These are phyloP conservation scores for Agriotes lineatus DNA, from an alignment of 2,888 invertebrate species.

Conservation along the genomic window DNA sequence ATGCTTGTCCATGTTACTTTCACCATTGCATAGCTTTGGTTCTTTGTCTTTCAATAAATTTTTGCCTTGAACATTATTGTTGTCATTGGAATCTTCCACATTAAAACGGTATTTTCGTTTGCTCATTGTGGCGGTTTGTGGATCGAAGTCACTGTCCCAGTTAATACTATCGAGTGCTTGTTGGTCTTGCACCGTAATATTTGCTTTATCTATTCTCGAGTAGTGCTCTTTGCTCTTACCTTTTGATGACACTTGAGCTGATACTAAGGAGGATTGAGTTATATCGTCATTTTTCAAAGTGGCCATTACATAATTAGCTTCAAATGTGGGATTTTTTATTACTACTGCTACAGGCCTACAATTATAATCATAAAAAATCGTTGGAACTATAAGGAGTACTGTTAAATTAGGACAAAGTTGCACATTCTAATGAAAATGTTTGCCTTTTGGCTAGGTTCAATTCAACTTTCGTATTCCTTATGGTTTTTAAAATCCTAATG, in stretches of 20 bases:
- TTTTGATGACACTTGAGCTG: slow-evolving; percentile 31
- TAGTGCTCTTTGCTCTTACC: background rate
- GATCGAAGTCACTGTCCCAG: slow-evolving; percentile 54
- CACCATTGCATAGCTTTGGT: background rate
- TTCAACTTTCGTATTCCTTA: too few species aligned
- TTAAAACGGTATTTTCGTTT: slow-evolving; percentile 4
- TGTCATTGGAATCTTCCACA: background rate
- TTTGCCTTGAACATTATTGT: background rate
- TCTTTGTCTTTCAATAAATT: background rate
- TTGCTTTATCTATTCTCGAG: slow-evolving; percentile 17
- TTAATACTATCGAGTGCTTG: slow-evolving; percentile 53
- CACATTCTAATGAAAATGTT: too few species aligned
- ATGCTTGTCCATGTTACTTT: background rate
- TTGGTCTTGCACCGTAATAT: slow-evolving; percentile 55
- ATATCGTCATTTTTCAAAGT: slow-evolving; percentile 74
- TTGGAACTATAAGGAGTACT: too few species aligned
- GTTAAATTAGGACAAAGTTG: too few species aligned
- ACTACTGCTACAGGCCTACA: slow-evolving; percentile 79
- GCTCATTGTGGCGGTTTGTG: background rate
- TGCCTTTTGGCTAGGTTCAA: too few species aligned
- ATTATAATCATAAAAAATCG: too few species aligned
- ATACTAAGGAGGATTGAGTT: slow-evolving; percentile 62
- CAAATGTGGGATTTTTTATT: slow-evolving; percentile 80
- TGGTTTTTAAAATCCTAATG: too few species aligned
- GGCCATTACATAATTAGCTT: slow-evolving; percentile 84